These are phyloP conservation scores for Crenuchus spilurus DNA, from an alignment of 2,797 vertebrate genomes.

Conservation along the genomic window DNA sequence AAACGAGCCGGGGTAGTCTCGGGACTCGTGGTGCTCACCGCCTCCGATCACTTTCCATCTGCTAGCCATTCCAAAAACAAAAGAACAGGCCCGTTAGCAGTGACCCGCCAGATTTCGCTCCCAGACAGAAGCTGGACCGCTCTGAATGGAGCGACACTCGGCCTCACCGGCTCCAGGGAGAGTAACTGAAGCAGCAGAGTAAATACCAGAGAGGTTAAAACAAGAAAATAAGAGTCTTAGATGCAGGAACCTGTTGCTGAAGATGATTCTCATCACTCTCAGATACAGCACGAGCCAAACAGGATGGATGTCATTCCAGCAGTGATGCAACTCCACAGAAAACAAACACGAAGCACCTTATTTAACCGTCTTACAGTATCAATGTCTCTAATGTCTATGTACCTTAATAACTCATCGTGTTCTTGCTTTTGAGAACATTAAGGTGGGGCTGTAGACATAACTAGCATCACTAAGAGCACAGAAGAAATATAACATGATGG, in stretches of 20 bases:
- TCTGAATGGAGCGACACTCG: slow-evolving; percentile 41
- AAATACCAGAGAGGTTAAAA: slow-evolving; percentile 44
- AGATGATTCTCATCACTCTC: neutral
- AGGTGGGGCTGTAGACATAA: neutral
- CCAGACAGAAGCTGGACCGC: slow-evolving; percentile 41
- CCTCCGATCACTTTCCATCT: slow-evolving; percentile 55
- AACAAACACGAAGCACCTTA: slow-evolving; percentile 8
- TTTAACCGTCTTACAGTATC: slow-evolving; percentile 1
- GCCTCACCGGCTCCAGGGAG: slow-evolving; percentile 42
- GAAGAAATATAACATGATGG: neutral
- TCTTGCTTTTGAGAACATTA: slow-evolving; percentile 7
- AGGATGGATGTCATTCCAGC: slow-evolving; percentile 22
- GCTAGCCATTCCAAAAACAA: slow-evolving; percentile 48
- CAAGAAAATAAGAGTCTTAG: neutral
- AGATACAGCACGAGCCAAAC: too few relatives aligned
- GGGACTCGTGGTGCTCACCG: slow-evolving; percentile 50
- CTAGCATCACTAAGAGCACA: neutral
- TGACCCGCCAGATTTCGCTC: slow-evolving; percentile 49
- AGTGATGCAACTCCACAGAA: neutral
- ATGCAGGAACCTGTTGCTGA: neutral
- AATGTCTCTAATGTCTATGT: too few relatives aligned
- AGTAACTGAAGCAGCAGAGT: slow-evolving; percentile 43
- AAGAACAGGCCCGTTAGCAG: slow-evolving; percentile 39
- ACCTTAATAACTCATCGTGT: too few relatives aligned
- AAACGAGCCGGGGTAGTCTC: slow-evolving; percentile 54